These are phyloP conservation scores for Onychostruthus taczanowskii DNA, from an alignment of 2,113 vertebrate species.

Conservation along the genomic window DNA sequence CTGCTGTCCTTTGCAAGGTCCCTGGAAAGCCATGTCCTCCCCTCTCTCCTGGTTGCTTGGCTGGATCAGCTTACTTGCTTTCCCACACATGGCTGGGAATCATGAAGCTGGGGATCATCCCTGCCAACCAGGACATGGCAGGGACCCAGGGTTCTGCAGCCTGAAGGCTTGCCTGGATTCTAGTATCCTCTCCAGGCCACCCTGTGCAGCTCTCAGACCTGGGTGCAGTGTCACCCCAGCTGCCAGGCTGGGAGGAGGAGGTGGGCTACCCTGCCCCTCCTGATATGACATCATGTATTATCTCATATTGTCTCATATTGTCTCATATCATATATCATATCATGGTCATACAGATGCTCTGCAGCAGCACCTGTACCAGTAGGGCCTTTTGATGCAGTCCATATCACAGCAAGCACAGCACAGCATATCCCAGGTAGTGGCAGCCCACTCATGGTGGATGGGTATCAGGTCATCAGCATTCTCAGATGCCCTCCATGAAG, in stretches of 20 bases:
- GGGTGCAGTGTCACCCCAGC: neutral
- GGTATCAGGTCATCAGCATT: neutral
- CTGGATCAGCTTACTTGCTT: neutral
- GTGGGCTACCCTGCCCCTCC: neutral
- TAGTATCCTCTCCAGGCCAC: neutral
- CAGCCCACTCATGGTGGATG: too few relatives aligned
- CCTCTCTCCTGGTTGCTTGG: rapidly evolving
- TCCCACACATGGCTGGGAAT: neutral
- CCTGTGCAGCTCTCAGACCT: rapidly evolving
- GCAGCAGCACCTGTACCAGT: neutral
- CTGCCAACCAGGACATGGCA: rapidly evolving
- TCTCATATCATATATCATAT: neutral
- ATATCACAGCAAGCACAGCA: too few relatives aligned
- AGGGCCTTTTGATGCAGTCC: neutral
- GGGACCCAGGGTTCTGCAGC: rapidly evolving
- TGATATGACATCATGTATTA: too few relatives aligned
- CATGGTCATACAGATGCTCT: too few relatives aligned
- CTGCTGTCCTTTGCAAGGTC: neutral
- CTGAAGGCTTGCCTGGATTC: neutral
- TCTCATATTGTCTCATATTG: too few relatives aligned
- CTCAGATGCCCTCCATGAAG: neutral
- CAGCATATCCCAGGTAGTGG: too few relatives aligned
- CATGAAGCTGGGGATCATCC: neutral
- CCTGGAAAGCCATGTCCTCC: neutral
- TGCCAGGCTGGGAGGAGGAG: neutral